These are phyloP conservation scores for Myotis lucifugus DNA, from an alignment of 2,113 vertebrate species.

Conservation along the genomic window DNA sequence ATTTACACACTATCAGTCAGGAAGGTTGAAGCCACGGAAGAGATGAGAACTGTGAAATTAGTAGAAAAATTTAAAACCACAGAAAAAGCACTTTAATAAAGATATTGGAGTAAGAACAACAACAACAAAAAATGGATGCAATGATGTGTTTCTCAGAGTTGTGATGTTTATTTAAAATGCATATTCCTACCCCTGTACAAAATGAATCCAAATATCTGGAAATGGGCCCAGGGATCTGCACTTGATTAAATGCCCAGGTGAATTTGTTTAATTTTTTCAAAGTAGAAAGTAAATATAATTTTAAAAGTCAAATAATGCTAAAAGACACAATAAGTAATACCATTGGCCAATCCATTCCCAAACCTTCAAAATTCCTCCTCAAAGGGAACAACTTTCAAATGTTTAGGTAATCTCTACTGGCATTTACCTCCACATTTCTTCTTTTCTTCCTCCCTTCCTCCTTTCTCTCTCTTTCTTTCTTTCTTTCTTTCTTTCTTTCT, in stretches of 20 bases:
- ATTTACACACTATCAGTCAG: neutral
- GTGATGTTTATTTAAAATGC: constrained; percentile 22
- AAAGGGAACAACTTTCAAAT: neutral
- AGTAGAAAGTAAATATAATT: neutral
- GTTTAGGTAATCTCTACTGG: neutral
- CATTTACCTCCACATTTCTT: neutral
- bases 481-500: neutral
- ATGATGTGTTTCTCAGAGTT: neutral
- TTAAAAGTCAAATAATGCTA: constrained; percentile 2
- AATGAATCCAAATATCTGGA: neutral
- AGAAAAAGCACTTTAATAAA: neutral
- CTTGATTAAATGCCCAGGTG: neutral
- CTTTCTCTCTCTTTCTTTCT: too few relatives aligned
- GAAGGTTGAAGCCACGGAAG: neutral
- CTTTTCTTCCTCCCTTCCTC: too few relatives aligned
- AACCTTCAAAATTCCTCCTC: neutral
- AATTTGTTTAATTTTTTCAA: neutral
- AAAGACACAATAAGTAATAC: neutral
- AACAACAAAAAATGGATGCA: neutral
- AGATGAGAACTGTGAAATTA: neutral
- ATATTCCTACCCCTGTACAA: neutral
- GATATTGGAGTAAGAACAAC: neutral
- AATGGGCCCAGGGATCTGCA: neutral
- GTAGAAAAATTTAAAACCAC: neutral
- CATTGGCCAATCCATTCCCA: neutral